Percentiles rank a stretch among this genome's conserved stretches.
Conservation (phyloP, 2,113 vertebrate species). For the Psephotus haematonotus region DNA sequence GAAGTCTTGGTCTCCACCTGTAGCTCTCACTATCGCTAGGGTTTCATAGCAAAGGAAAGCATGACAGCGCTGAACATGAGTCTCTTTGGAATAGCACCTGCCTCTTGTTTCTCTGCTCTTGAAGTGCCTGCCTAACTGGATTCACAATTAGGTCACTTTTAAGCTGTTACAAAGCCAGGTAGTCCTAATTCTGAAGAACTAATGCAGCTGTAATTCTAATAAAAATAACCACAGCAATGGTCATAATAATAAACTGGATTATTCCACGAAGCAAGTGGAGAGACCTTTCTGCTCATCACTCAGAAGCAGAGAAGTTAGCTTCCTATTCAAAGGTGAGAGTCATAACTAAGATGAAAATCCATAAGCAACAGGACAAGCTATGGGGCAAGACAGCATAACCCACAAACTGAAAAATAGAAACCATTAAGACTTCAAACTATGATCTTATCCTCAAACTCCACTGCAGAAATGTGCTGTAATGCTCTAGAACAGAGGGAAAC, state of each 20-base stretch:
- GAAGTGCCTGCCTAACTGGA: neutral
- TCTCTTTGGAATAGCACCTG: neutral
- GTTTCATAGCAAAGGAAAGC: neutral
- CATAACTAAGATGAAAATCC: neutral
- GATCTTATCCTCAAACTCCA: neutral
- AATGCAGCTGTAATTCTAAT: neutral
- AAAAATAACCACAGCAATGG: neutral
- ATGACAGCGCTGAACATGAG: rapidly evolving
- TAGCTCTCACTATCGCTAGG: neutral
- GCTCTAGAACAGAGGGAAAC: neutral
- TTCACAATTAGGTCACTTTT: neutral
- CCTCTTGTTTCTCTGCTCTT: neutral
- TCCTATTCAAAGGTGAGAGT: neutral
- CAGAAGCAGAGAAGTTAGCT: neutral
- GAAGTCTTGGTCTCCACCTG: neutral
- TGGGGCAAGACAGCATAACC: no score
- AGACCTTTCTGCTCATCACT: neutral
- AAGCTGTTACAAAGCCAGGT: neutral
- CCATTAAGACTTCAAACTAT: neutral
- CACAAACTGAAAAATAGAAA: neutral
- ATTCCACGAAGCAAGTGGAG: neutral
- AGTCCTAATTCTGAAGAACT: neutral
- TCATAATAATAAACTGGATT: neutral
- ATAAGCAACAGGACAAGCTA: no score
- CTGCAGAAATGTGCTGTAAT: neutral